These are phyloP conservation scores for Myrmecobius fasciatus DNA, from an alignment of 2,113 vertebrate species.

Conservation along the genomic window DNA sequence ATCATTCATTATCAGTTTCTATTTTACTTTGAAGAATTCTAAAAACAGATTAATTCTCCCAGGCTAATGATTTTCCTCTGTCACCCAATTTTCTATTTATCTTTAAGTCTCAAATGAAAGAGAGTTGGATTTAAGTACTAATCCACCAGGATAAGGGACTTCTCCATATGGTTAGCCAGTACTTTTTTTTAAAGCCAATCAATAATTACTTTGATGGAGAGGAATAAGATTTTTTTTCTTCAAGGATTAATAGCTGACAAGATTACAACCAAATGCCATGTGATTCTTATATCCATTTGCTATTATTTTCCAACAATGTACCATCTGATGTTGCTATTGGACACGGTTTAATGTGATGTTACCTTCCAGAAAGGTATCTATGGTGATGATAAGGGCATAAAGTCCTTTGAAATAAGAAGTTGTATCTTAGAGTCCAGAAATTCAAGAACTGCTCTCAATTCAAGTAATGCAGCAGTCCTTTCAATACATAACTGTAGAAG, in stretches of 20 bases:
- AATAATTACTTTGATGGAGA: neutral
- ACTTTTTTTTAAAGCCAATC: neutral
- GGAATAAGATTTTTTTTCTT: slow-evolving; percentile 78
- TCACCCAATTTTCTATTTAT: slow-evolving; percentile 74
- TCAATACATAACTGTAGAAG: neutral
- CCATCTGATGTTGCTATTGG: neutral
- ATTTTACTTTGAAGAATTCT: slow-evolving; percentile 20
- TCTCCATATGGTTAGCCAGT: slow-evolving; percentile 76
- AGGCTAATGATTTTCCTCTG: slow-evolving; percentile 75
- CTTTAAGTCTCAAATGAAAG: slow-evolving; percentile 74
- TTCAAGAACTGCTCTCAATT: neutral
- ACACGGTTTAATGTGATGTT: neutral
- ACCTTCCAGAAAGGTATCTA: neutral
- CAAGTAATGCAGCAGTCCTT: neutral
- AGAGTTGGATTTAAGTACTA: slow-evolving; percentile 58
- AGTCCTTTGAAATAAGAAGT: neutral
- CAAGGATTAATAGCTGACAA: slow-evolving; percentile 84
- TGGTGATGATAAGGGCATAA: neutral
- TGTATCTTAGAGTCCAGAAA: neutral
- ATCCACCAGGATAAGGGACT: slow-evolving; percentile 84
- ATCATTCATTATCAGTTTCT: neutral
- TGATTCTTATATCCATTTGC: neutral
- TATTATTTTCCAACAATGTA: slow-evolving; percentile 15
- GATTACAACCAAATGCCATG: neutral
- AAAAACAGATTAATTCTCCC: slow-evolving; percentile 45